phyloP scores from a whole-genome alignment of 1,140 invertebrate genomes.

The Ditylenchus dipsaci region DNA sequence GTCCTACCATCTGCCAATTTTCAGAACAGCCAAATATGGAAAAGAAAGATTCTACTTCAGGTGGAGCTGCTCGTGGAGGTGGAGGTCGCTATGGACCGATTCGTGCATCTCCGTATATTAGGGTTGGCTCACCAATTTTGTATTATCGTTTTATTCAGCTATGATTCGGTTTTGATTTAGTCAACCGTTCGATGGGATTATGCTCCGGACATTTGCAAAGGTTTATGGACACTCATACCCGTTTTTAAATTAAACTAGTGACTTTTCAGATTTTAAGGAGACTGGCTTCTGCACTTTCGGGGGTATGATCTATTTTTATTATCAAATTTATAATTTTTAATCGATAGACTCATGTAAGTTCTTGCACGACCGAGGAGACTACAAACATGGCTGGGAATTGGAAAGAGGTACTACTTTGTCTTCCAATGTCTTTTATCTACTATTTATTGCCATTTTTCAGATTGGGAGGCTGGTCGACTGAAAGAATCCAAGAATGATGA shows the following conservation, averaged over 20 bases:
- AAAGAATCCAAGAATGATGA: conserved; percentile 32
- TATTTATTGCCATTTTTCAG: neutral
- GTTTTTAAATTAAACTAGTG: too few species aligned
- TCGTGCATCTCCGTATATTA: conserved; percentile 82
- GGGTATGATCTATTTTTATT: conserved; percentile 62
- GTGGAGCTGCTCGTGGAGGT: conserved; percentile 63
- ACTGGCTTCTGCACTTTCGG: conserved; percentile 99
- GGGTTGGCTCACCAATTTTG: too few species aligned
- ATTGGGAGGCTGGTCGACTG: conserved; percentile 21
- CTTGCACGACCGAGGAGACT: conserved; percentile 91
- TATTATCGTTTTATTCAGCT: too few species aligned
- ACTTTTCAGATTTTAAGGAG: conserved; percentile 99
- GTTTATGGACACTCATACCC: too few species aligned
- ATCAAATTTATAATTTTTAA: neutral
- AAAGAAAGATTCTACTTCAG: too few species aligned
- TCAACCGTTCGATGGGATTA: conserved; percentile 98
- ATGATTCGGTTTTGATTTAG: too few species aligned
- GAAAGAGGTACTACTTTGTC: conserved; percentile 2
- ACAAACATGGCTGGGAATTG: conserved; percentile 59
- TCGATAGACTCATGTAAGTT: conserved; percentile 91
- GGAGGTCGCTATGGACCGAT: conserved; percentile 71
- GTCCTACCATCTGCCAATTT: too few species aligned
- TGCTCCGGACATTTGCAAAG: conserved; percentile 98
- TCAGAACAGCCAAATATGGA: too few species aligned
- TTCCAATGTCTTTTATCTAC: neutral